These are phyloP conservation scores for Pemphredon lugubris DNA, from an alignment of 2,888 invertebrate genomes.

Conservation along the genomic window DNA sequence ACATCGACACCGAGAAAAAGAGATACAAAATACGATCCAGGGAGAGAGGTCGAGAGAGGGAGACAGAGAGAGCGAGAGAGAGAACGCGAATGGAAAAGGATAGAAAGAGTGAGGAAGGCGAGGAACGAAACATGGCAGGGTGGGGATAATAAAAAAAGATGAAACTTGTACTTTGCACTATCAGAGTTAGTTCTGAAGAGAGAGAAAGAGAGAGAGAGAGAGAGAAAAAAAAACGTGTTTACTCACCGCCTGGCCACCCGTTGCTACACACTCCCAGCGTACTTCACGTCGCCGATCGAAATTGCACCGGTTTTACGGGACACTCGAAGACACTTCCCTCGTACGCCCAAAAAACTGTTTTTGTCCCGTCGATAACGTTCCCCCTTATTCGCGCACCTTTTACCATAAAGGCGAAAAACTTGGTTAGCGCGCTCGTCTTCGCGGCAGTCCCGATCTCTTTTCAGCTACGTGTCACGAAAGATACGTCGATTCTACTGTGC, in stretches of 20 bases:
- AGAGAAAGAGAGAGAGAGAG: too few relatives aligned
- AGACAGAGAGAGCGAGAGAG: too few relatives aligned
- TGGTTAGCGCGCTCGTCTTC: constrained; percentile 17
- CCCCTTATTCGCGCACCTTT: constrained; percentile 8
- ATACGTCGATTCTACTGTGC: constrained; percentile 8
- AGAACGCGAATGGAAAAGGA: too few relatives aligned
- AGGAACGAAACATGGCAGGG: too few relatives aligned
- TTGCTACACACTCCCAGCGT: constrained; percentile 44
- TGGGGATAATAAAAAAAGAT: not conserved
- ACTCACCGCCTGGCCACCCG: constrained; percentile 64
- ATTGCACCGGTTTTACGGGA: constrained; percentile 46
- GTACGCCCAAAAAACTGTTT: constrained; percentile 10
- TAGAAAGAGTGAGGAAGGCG: too few relatives aligned
- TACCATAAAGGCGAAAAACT: constrained; percentile 16
- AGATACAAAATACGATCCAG: not conserved
- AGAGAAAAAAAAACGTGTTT: constrained; percentile 57
- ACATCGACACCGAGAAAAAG: not conserved
- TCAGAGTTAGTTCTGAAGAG: constrained; percentile 9
- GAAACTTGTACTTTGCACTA: constrained; percentile 19
- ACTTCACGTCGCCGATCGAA: constrained; percentile 51
- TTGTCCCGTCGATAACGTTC: constrained; percentile 8
- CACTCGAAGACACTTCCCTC: constrained; percentile 14
- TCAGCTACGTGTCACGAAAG: constrained; percentile 44
- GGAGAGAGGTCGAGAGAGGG: too few relatives aligned
- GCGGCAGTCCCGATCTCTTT: constrained; percentile 3